These are phyloP conservation scores for Ptychobarbus kaznakovi DNA, from an alignment of 2,797 vertebrate species.

Conservation along the genomic window DNA sequence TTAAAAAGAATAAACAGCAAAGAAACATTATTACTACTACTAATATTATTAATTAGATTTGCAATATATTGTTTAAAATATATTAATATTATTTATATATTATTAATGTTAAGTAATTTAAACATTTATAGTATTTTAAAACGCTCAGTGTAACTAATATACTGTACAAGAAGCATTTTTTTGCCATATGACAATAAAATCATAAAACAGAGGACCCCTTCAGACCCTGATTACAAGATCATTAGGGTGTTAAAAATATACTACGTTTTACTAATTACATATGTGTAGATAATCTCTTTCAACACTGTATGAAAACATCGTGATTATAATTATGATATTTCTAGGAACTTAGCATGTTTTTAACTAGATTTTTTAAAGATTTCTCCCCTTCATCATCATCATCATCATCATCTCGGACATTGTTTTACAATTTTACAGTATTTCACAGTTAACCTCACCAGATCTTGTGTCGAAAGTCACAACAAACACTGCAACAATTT, in stretches of 20 bases:
- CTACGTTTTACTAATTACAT: background rate
- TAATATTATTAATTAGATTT: background rate
- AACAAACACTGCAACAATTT: conserved; percentile 94
- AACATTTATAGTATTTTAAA: background rate
- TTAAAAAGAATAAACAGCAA: background rate
- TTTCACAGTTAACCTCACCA: conserved; percentile 76
- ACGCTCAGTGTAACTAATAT: background rate
- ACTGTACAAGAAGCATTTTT: background rate
- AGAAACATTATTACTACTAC: background rate
- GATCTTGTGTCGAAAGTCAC: conserved; percentile 96
- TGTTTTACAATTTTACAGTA: background rate
- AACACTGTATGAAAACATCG: background rate
- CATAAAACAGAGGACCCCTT: background rate
- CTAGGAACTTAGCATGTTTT: background rate
- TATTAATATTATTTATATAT: background rate
- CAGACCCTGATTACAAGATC: background rate
- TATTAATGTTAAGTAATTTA: background rate
- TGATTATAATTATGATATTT: background rate
- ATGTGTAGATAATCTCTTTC: background rate
- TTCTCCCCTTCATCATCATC: background rate
- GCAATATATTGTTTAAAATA: background rate
- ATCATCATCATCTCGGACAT: background rate
- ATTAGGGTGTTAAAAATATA: background rate
- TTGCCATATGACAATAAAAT: background rate
- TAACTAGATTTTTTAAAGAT: background rate